Evolutionary conservation across 2,797 vertebrate species (phyloP).

Genomic region (Squalus acanthias): DNA sequence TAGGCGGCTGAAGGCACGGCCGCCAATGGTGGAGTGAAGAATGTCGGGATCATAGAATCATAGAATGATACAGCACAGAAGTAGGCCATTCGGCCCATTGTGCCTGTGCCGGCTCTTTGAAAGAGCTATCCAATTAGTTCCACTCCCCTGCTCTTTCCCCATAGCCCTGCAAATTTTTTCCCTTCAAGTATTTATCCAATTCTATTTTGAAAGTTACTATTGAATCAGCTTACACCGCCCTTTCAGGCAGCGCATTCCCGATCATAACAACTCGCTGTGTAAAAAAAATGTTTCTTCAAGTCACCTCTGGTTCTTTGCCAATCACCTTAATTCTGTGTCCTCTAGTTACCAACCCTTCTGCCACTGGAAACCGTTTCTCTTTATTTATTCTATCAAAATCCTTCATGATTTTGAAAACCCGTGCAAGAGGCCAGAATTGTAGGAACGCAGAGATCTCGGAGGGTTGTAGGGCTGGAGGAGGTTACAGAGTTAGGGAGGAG

Average conservation of each 20-base stretch:
- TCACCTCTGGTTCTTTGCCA: not conserved
- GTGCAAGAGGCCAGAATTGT: not conserved
- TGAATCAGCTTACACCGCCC: not conserved
- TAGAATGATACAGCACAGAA: not conserved
- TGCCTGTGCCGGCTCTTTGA: not conserved
- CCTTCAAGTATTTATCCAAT: not conserved
- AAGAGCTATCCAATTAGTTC: not conserved
- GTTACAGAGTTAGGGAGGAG: not conserved
- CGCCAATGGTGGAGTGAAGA: not conserved
- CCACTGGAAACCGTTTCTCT: not conserved
- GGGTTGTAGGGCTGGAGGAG: not conserved
- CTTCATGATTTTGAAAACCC: not conserved
- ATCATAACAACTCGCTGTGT: not conserved
- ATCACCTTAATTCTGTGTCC: not conserved
- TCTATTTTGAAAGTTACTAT: not conserved
- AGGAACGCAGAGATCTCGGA: not conserved
- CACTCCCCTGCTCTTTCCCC: not conserved
- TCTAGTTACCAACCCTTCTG: not conserved
- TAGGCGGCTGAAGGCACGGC: not conserved
- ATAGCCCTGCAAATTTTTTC: not conserved
- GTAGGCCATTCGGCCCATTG: not conserved
- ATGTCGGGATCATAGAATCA: too few species aligned
- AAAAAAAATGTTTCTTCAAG: not conserved
- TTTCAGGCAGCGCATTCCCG: not conserved
- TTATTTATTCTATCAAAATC: not conserved